phyloP scores from a whole-genome alignment of 2,113 vertebrate genomes.

The Ibidorhyncha struthersii region DNA sequence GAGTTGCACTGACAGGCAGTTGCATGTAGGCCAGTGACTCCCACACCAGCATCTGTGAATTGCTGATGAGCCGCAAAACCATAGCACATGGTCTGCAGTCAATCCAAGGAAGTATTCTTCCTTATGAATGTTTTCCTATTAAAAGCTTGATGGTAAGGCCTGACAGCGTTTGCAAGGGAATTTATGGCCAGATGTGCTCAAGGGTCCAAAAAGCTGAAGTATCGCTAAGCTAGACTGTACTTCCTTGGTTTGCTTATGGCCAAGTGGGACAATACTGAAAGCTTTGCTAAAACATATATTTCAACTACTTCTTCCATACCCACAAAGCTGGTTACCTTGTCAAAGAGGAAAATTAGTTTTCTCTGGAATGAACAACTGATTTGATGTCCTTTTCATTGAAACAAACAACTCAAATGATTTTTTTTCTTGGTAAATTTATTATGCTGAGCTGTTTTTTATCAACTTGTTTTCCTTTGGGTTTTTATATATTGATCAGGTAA shows the following conservation, averaged over 20 bases:
- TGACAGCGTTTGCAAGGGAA: not conserved
- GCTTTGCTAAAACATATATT: not conserved
- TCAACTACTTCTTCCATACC: not conserved
- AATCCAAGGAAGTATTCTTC: not conserved
- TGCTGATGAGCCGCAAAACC: not conserved
- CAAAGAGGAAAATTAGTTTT: not conserved
- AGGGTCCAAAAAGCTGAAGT: not conserved
- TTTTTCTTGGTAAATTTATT: not conserved
- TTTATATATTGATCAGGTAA: not conserved
- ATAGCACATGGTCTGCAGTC: not conserved
- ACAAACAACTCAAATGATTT: not conserved
- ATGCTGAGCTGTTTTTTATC: not conserved
- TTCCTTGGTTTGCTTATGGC: not conserved
- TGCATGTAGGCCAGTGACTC: not conserved
- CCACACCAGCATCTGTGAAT: not conserved
- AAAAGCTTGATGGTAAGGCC: not conserved
- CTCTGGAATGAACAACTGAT: not conserved
- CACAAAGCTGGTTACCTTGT: not conserved
- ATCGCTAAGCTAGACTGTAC: not conserved
- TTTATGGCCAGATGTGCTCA: not conserved
- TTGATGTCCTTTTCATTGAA: not conserved
- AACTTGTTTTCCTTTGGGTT: not conserved
- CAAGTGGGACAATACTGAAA: not conserved
- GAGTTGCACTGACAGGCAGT: not conserved
- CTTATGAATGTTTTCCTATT: not conserved